Conservation (phyloP, 1,140 invertebrate species). For the Calephelis virginiensis region DNA sequence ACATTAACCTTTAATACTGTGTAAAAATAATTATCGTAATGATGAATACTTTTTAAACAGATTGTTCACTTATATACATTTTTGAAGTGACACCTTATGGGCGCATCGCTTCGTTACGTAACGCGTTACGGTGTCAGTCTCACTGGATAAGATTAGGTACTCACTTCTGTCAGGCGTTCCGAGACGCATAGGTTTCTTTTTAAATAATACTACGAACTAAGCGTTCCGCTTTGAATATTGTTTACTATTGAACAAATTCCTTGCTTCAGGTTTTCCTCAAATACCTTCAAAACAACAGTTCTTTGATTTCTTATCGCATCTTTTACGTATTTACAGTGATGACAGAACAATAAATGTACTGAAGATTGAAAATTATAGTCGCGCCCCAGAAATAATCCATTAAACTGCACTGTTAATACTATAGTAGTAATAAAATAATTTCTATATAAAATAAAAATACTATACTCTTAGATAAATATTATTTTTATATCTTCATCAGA, state of each 20-base stretch:
- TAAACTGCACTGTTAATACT: neutral
- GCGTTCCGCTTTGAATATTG: no score
- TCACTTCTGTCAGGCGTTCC: no score
- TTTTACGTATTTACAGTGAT: conserved; percentile 8
- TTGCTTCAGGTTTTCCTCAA: neutral
- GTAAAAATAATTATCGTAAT: no score
- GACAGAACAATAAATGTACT: neutral
- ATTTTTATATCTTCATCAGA: conserved; percentile 11
- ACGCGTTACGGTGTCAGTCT: no score
- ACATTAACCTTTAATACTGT: no score
- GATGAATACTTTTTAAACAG: no score
- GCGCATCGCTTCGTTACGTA: no score
- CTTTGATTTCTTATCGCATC: neutral
- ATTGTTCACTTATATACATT: no score
- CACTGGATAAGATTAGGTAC: no score
- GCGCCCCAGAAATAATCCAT: conserved; percentile 7
- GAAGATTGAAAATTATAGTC: conserved; percentile 7
- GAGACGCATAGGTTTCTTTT: no score
- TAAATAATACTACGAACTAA: no score
- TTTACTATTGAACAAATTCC: neutral
- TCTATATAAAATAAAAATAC: conserved; percentile 22
- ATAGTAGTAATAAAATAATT: conserved; percentile 17
- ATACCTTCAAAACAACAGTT: neutral
- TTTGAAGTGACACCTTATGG: no score
- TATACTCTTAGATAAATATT: conserved; percentile 18